These are phyloP conservation scores for Mactra quadrangularis DNA, from an alignment of 1,140 invertebrate species.

Conservation along the genomic window DNA sequence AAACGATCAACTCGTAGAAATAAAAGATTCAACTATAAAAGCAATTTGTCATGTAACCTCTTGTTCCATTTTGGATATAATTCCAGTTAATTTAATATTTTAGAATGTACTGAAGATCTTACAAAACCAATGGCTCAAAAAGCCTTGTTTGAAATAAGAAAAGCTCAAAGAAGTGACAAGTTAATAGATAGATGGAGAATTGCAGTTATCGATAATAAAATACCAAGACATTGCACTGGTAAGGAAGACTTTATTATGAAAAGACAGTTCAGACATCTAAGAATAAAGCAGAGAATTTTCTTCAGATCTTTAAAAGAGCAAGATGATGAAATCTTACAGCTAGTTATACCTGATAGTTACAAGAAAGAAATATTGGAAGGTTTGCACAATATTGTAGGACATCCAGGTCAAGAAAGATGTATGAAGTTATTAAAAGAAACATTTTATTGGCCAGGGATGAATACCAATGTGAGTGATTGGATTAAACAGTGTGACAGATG, in stretches of 20 bases:
- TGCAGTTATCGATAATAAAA: background rate
- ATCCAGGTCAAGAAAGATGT: conserved; percentile 17
- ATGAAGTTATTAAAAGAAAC: background rate
- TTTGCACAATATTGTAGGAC: conserved; percentile 45
- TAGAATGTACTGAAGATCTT: background rate
- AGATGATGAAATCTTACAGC: background rate
- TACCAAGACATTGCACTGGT: background rate
- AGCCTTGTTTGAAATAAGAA: background rate
- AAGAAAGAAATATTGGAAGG: background rate
- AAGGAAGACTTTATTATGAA: background rate
- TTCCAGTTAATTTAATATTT: background rate
- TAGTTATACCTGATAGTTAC: conserved; percentile 21
- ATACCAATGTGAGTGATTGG: background rate
- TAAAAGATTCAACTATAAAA: background rate
- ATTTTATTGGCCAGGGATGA: conserved; percentile 40
- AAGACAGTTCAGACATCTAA: conserved; percentile 2
- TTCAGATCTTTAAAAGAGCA: background rate
- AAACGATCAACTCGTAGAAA: too few relatives aligned
- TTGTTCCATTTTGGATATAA: background rate
- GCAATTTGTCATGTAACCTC: background rate
- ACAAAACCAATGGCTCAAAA: background rate
- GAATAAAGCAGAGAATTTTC: conserved; percentile 14
- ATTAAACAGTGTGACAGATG: conserved; percentile 25
- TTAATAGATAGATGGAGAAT: conserved; percentile 9
- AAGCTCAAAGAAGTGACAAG: background rate